A percentile compares a stretch with the other conserved stretches of the same genome.
phyloP scores from a whole-genome alignment of 1,140 invertebrate genomes.

The Hormaphis cornu region DNA sequence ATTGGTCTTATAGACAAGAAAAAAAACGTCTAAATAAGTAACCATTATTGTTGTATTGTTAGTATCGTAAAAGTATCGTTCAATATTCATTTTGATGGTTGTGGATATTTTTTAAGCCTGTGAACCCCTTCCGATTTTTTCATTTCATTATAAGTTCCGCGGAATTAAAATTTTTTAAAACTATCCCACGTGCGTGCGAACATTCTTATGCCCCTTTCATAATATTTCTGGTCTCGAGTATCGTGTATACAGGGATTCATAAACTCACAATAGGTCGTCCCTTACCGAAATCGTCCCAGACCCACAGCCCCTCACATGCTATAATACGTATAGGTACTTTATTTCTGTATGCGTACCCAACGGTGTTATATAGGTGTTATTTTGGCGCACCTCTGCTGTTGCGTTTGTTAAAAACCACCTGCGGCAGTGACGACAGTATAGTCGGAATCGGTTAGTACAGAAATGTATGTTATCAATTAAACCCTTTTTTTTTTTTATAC shows the following conservation, averaged over 20 bases:
- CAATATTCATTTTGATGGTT: no score
- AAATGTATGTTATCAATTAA: slow-evolving; percentile 3
- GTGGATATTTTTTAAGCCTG: no score
- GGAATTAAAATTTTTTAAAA: no score
- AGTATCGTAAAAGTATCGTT: no score
- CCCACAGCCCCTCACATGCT: not conserved
- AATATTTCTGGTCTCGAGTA: not conserved
- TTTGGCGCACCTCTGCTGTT: not conserved
- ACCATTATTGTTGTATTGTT: no score
- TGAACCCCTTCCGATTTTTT: no score
- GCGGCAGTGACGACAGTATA: not conserved
- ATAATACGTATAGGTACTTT: not conserved
- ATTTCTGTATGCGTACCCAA: no score
- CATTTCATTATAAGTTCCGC: no score
- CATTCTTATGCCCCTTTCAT: not conserved
- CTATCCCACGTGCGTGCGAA: not conserved
- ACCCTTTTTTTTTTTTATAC: no score
- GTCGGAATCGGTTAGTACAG: not conserved
- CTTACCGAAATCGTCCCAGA: not conserved
- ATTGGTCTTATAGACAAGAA: no score
- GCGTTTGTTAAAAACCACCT: slow-evolving; percentile 15
- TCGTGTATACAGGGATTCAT: not conserved
- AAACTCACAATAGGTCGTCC: not conserved
- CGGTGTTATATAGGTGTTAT: no score
- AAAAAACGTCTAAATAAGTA: no score